These are phyloP conservation scores for Auanema freiburgensis DNA, from an alignment of 2,888 invertebrate genomes.

Conservation along the genomic window DNA sequence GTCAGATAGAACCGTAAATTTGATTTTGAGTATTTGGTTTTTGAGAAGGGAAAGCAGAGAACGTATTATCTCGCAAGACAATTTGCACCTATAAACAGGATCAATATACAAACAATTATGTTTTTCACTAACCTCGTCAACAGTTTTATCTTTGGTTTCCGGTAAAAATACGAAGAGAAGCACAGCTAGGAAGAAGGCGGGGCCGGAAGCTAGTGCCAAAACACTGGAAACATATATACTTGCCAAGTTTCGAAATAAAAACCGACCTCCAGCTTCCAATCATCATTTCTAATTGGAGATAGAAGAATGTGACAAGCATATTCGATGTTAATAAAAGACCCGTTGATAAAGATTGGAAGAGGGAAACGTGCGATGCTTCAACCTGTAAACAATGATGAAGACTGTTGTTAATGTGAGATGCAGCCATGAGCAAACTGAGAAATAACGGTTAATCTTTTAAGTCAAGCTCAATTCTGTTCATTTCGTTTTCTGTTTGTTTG, in stretches of 20 bases:
- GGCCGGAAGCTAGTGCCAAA: conserved; percentile 49
- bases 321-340: conserved; percentile 47
- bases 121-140: conserved; percentile 27
- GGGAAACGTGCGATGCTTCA: conserved; percentile 32
- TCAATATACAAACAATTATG: no score
- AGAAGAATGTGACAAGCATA: conserved; percentile 56
- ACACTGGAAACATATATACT: conserved; percentile 31
- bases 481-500: conserved; percentile 11
- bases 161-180: conserved; percentile 56
- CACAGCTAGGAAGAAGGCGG: conserved; percentile 52
- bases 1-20: no score
- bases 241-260: background rate
- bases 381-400: conserved; percentile 17
- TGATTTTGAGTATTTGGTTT: no score
- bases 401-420: background rate
- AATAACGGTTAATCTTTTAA: no score
- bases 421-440: background rate
- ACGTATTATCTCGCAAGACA: no score
- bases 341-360: conserved; percentile 57
- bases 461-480: background rate
- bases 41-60: no score
- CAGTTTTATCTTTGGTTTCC: conserved; percentile 53
- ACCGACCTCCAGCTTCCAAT: conserved; percentile 43
- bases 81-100: no score
- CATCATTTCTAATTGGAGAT: conserved; percentile 43